Evolutionary conservation across 2,888 invertebrate species (phyloP), one percentile per base, ranked within the genome.

Genomic region (Pterostichus madidus): DNA sequence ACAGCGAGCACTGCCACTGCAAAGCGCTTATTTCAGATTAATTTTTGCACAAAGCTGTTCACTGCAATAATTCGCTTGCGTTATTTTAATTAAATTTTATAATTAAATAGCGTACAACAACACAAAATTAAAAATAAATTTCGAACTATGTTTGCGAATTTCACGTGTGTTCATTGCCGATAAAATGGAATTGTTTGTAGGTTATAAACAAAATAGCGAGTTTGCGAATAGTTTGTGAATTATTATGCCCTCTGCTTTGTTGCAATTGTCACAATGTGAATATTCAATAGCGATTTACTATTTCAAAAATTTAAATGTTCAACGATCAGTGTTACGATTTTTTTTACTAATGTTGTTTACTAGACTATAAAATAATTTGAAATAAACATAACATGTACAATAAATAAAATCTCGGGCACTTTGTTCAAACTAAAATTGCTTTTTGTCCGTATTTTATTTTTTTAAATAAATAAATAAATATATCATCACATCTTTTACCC

Each of bases 81-180:
- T 49, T 75, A 75, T 75, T 75, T 75, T 75, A 75, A 75, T 75
- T 75, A 75, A 75, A 75, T 75, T 75, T 75, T 75, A 75, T 75
- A 75, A 75, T 75, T 52, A 75, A 75, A 75, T 71, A 71, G 68
- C 44, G 17, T 15, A 11, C 68, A 71, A 68, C 68, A 68, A 71
- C 68, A 64, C 24, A 17, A 71, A 71, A 71, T 71, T 64, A 71
- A 71, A 71, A 71, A 71, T 71, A 71, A 71, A 71, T 71, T 39
- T 64, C 11, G 32, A 64, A 35, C 35, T 35, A n/a, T 49, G 64
- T 64, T 44, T 71, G 68, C 44, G 68, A 39, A 39, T 35, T 71
- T 71, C 35, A 64, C 68, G 44, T 39, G 15, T 71, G 68, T 71
- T 71, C 68, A 71, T 44, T 17, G 68, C 17, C 68, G 44, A 71